These are phyloP conservation scores for Drosophila anceps DNA, from an alignment of 2,888 invertebrate genomes.

Conservation along the genomic window DNA sequence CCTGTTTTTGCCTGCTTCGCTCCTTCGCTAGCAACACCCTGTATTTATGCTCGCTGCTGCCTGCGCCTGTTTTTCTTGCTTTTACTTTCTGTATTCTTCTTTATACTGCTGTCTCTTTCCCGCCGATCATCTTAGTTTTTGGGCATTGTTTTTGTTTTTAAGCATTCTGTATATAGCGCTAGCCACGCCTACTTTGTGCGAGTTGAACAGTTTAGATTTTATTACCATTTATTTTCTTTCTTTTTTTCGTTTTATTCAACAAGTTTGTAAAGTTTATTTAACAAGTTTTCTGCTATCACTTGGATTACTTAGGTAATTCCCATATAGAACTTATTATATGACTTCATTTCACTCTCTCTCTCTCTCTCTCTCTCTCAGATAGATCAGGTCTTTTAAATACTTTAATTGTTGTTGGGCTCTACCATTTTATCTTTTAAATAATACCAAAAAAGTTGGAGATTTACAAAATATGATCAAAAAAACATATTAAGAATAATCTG, in stretches of 20 bases:
- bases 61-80: slow-evolving; percentile 7
- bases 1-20: slow-evolving; percentile 52
- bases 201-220: background rate
- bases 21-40: slow-evolving; percentile 59
- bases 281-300: too few species aligned
- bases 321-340: background rate
- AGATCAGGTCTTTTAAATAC: background rate
- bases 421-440: background rate
- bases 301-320: background rate
- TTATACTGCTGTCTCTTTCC: slow-evolving; percentile 24
- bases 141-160: slow-evolving; percentile 50
- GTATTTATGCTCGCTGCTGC: slow-evolving; percentile 41
- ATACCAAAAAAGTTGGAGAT: background rate
- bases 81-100: background rate
- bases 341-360: background rate
- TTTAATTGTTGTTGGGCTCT: background rate
- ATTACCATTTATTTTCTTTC: too few species aligned
- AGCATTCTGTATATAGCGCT: slow-evolving; percentile 6
- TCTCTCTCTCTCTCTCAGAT: background rate
- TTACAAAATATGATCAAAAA: background rate
- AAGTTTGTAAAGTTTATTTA: too few species aligned
- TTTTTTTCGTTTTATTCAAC: too few species aligned
- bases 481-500: background rate
- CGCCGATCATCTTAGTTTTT: slow-evolving; percentile 68
- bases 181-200: slow-evolving; percentile 23